Base-by-base conservation (phyloP, 35 echinoderm and acorn worm species). In the Acanthaster planci region DNA sequence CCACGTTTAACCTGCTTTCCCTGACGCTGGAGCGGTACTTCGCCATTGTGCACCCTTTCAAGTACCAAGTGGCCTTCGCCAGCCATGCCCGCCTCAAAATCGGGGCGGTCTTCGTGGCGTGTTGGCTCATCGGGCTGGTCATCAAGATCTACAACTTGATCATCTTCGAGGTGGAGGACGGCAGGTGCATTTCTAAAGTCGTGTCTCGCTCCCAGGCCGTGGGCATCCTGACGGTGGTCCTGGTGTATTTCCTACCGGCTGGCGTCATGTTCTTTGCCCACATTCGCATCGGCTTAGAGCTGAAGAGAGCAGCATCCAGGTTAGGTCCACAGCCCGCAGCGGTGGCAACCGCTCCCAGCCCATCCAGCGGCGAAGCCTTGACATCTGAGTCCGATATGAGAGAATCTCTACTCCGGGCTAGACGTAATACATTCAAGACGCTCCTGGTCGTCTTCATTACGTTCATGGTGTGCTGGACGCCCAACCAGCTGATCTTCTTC, bases 1-100 rank as follows among this genome's bases (percentile, higher is more conserved):
- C 90, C 8, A 77, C 84, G 2, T 82, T 87, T 39, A 92, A 86
- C 36, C 64, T 92, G 9, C 38, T 76, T 1, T 54, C 83, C 15
- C 38, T 92, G 35, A 79, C 90, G 8, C 40, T 92, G 12, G 90
- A 87, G 51, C 56, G 90, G n/a, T 92, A 92, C 80, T 76, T 92
- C 50, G 90, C 90, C 1, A 79, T 92, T 6, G 90, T 87, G 5
- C 68, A 87, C 53, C 90, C 90, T 0, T 78, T 87, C 38, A 68
- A 38, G 26, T 87, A 54, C 59, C 39, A 87, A 35, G 16, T 21
- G 6, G 18, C 55, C 2, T 53, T 87, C 30, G 50, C 29, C 19
- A 39, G 27, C 2, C 67, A 21, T 18, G 23, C 40, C 29, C 53
- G 29, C 9, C 15, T 16, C n/a, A 17, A 29, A 55, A 52, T 44